Percentiles rank a stretch among this genome's conserved stretches.
Evolutionary conservation across 53 echinoderm and acorn worm genomes (phyloP).

Genomic region (Pentamera pediparva): DNA sequence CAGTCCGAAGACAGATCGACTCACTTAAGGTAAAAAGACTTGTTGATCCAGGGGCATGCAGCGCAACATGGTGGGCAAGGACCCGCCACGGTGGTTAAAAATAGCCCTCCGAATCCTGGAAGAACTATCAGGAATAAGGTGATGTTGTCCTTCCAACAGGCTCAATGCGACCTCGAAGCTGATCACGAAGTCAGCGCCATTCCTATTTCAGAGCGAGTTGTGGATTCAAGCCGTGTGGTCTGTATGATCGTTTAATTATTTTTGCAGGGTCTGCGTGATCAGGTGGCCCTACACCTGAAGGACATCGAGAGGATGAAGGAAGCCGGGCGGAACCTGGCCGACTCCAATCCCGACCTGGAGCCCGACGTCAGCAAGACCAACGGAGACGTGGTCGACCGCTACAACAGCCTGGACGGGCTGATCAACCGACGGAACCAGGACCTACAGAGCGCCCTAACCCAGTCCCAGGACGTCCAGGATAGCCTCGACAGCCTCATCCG

Average conservation of each 20-base stretch:
- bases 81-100: slow-evolving; percentile 72
- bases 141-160: too few relatives aligned
- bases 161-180: too few relatives aligned
- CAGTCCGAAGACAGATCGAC: slow-evolving; percentile 90
- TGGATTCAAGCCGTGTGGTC: too few relatives aligned
- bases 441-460: slow-evolving; percentile 78
- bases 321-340: slow-evolving; percentile 73
- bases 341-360: slow-evolving; percentile 75
- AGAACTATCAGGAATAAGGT: too few relatives aligned
- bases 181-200: too few relatives aligned
- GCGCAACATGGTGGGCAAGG: slow-evolving; percentile 80
- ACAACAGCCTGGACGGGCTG: slow-evolving; percentile 74
- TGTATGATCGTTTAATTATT: too few relatives aligned
- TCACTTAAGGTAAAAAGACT: slow-evolving; percentile 88
- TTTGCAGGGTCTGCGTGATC: slow-evolving; percentile 63
- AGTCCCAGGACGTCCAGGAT: slow-evolving; percentile 93
- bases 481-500: slow-evolving; percentile 70
- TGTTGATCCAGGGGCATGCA: slow-evolving; percentile 58
- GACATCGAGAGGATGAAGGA: slow-evolving; percentile 93
- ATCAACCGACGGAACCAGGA: slow-evolving; percentile 75
- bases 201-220: too few relatives aligned
- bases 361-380: slow-evolving; percentile 61
- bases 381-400: slow-evolving; percentile 62
- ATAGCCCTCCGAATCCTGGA: too few relatives aligned
- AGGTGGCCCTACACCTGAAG: slow-evolving; percentile 75